Conservation (phyloP, 2,888 invertebrate genomes). For the Thymelicus acteon region DNA sequence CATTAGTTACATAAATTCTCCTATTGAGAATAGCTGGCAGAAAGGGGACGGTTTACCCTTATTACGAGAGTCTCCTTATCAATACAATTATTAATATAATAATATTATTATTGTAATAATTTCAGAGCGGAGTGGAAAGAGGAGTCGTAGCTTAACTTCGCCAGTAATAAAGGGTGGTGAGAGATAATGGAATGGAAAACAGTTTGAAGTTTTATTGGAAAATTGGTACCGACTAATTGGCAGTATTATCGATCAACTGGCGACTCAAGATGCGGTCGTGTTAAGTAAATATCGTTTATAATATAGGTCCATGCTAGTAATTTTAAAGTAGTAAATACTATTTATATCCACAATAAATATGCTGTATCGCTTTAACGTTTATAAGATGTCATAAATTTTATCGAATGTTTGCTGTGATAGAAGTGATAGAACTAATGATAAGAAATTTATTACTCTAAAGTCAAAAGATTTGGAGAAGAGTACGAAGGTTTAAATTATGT, state of each 20-base stretch:
- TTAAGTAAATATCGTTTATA: constrained; percentile 56
- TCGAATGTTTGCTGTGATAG: background rate
- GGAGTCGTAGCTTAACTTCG: constrained; percentile 82
- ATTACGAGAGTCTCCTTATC: constrained; percentile 85
- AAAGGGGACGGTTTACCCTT: constrained; percentile 85
- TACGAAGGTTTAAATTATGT: too few species aligned
- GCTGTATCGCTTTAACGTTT: too few species aligned
- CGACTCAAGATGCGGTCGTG: constrained; percentile 59
- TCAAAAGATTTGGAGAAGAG: too few species aligned
- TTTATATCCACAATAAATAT: too few species aligned
- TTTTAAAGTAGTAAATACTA: too few species aligned
- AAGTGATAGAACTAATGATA: too few species aligned
- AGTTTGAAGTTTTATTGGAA: constrained; percentile 85
- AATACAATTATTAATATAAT: constrained; percentile 86
- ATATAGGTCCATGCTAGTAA: background rate
- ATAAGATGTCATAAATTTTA: too few species aligned
- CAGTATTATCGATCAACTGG: constrained; percentile 78
- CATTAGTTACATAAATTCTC: constrained; percentile 85
- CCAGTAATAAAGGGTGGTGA: constrained; percentile 82
- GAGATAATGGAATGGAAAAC: constrained; percentile 85
- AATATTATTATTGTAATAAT: constrained; percentile 85
- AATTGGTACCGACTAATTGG: constrained; percentile 84
- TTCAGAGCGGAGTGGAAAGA: constrained; percentile 76
- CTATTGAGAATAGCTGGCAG: constrained; percentile 84
- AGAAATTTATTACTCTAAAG: too few species aligned